Evolutionary conservation across 2,888 invertebrate genomes (phyloP), one percentile per base, ranked within the genome.

Genomic region (Xiphydria camelus): DNA sequence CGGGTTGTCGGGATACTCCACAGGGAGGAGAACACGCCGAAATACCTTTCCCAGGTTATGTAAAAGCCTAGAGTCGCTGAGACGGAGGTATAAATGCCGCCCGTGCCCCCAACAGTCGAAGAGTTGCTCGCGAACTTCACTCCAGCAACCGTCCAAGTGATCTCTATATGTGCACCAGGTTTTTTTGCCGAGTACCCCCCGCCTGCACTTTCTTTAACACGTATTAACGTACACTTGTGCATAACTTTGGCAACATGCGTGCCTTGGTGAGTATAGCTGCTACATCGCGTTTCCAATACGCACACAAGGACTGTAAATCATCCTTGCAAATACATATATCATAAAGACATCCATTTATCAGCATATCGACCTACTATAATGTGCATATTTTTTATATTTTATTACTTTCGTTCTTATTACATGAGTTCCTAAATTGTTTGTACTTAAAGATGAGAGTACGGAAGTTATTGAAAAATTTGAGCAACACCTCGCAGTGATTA

Each of bases 21-120:
- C 39, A 39, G 50, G 43, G 35, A 32, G 40, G 38, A 7, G 23
- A 38, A 31, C 9, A 35, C 42, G 57, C 70, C 70, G 61, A 72
- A 71, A 68, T 70, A 67, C 58, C 74, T 74, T 73, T 73, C 73
- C 70, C 72, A 62, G 67, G 61, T 74, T 74, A 74, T 72, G 68
- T 73, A 74, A 73, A 71, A 58, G 56, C 61, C 51, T 26, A 51
- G 57, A 57, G 53, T 59, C 59, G 55, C 55, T 57, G 63, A 63
- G 64, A 62, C 61, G 53, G 48, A 18, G 63, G 65, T 74, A 75
- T 75, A 74, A 75, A 75, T 72, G 70, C 73, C 71, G 70, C 63
- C 62, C 59, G 59, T 67, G 64, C 68, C 68, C 64, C 66, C 64
- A 68, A 61, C 66, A 55, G 55, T 51, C 68, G 56, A 63, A 70